phyloP scores from a whole-genome alignment of 2,113 vertebrate genomes.

The Colistium nudipinnis region DNA sequence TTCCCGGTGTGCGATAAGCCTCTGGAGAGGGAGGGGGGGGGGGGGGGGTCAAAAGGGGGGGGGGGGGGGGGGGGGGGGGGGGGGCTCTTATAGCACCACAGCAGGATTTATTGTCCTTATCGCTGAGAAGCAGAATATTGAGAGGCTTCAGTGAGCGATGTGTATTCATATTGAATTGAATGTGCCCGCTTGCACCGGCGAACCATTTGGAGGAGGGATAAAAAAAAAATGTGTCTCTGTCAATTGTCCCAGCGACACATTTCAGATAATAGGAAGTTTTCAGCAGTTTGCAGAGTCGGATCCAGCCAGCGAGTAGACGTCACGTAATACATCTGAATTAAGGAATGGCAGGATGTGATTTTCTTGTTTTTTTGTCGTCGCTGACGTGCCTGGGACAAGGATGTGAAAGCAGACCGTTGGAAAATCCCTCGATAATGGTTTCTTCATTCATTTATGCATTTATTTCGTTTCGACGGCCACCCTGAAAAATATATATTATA shows the following conservation, averaged over 20 bases:
- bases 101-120: slow-evolving; percentile 10
- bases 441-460: no score
- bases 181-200: slow-evolving; percentile 16
- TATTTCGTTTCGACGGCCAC: no score
- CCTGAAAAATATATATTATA: no score
- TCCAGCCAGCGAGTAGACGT: no score
- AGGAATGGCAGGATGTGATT: no score
- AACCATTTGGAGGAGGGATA: not conserved
- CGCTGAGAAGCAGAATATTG: slow-evolving; percentile 34
- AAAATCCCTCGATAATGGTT: no score
- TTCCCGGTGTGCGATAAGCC: slow-evolving; percentile 23
- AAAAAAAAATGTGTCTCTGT: slow-evolving; percentile 16
- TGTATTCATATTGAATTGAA: slow-evolving; percentile 42
- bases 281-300: no score
- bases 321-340: no score
- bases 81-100: not conserved
- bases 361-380: no score
- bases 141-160: slow-evolving; percentile 22
- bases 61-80: not conserved
- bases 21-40: not conserved
- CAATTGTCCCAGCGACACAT: slow-evolving; percentile 8
- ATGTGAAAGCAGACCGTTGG: no score
- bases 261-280: no score
- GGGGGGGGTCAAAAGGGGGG: not conserved
- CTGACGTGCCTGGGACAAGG: no score